Evolutionary conservation across 2,888 invertebrate species (phyloP), one percentile per base, ranked within the genome.

Genomic region (Cataglyphis rosenhaueri): DNA sequence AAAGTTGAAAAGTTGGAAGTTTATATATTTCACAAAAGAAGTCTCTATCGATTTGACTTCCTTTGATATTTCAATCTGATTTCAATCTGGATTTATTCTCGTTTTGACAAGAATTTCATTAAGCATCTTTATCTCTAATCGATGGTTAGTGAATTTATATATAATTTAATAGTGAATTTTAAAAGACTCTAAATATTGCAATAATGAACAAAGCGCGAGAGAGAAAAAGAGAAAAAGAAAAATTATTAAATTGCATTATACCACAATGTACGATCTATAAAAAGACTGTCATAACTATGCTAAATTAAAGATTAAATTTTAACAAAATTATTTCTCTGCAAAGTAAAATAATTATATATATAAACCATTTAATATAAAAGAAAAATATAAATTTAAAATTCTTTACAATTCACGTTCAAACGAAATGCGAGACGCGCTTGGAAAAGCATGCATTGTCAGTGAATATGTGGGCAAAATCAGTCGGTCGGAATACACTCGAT

Each of bases 71-170:
- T 55, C 71, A 81, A 81, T 84, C 87, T 86, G 86, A 83, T 83
- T 86, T 57, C 38, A 61, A 83, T 65, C 76, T 83, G 82, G 87
- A 91, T 90, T 89, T 92, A 92, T 91, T 90, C 87, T 83, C 87
- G 78, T 90, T 91, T 89, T 85, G 88, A 92, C 85, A 87, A 87
- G 91, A 92, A 83, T 86, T 85, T 78, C 81, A 83, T 55, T 25
- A 59, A 84, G 85, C 87, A 79, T 52, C 1, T 21, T 10, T 83
- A 75, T 59, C 66, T 78, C 44, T 74, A 64, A 66, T 62, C n/a
- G 48, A 38, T 9, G 32, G 18, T 25, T 38, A 25, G 0, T 21
- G 12, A 64, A 25, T 25, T 25, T 25, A 1, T 35, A 35, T 75
- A 35, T 64, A 12, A 4, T 2, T 32, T 15, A 6, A 44, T 48